Evolutionary conservation across 2,797 vertebrate species (phyloP).

Genomic region (Sebastes matsubarae): DNA sequence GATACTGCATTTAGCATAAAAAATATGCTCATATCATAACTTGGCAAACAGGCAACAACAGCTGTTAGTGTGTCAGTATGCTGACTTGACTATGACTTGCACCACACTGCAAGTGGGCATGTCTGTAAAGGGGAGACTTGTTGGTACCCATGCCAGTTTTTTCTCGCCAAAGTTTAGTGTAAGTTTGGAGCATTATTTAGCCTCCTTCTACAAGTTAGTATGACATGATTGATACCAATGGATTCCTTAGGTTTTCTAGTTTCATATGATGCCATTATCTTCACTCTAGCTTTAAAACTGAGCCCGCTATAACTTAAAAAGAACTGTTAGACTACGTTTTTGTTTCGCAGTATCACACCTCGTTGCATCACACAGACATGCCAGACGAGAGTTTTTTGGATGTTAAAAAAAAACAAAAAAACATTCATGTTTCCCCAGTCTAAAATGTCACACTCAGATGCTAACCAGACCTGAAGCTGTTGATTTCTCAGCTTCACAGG

Average conservation of each 20-base stretch:
- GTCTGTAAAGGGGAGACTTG: too few relatives aligned
- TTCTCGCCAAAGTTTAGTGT: too few relatives aligned
- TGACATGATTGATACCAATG: neutral
- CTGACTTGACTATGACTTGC: too few relatives aligned
- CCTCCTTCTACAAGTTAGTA: neutral
- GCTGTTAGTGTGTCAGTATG: too few relatives aligned
- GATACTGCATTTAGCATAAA: too few relatives aligned
- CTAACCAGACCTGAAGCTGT: constrained; percentile 30
- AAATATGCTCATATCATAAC: too few relatives aligned
- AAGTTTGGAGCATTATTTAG: too few relatives aligned
- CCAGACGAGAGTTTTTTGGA: neutral
- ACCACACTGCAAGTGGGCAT: too few relatives aligned
- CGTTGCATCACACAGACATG: neutral
- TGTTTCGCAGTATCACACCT: constrained; percentile 6
- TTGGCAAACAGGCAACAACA: too few relatives aligned
- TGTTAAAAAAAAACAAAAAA: neutral
- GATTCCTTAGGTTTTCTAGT: neutral
- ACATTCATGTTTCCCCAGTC: neutral
- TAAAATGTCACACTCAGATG: constrained; percentile 52
- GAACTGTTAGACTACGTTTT: neutral
- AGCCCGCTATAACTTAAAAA: neutral
- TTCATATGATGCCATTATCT: neutral
- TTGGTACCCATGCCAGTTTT: too few relatives aligned
- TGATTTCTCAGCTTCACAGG: constrained; percentile 34
- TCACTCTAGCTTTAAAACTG: neutral